phyloP scores from a whole-genome alignment of 2,797 vertebrate genomes.

The Erithacus rubecula region DNA sequence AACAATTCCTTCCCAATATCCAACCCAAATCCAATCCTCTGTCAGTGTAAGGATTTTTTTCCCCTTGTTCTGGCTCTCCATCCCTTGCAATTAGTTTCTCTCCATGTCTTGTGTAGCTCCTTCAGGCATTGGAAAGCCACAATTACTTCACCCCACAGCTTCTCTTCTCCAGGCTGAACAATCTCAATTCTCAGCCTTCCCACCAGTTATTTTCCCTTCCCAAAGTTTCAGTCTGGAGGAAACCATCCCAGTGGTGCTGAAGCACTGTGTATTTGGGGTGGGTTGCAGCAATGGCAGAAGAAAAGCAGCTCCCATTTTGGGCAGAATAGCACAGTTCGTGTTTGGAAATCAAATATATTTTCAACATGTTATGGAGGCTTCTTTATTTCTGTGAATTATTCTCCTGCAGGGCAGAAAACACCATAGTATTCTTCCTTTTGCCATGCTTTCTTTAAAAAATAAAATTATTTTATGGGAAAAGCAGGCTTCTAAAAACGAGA shows the following conservation, averaged over 20 bases:
- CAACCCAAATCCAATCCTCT: fast-evolving
- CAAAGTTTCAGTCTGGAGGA: neutral
- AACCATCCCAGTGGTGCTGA: neutral
- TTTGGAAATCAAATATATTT: neutral
- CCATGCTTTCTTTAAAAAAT: neutral
- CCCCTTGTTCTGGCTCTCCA: neutral
- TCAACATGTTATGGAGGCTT: neutral
- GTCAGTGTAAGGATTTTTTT: fast-evolving
- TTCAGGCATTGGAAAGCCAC: neutral
- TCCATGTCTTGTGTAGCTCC: neutral
- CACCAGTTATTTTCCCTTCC: neutral
- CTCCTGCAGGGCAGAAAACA: neutral
- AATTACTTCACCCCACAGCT: neutral
- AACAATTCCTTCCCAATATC: neutral
- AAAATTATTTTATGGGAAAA: neutral
- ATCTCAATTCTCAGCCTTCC: neutral
- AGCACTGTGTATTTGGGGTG: neutral
- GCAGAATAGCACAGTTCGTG: fast-evolving
- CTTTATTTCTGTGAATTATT: neutral
- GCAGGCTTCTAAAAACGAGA: neutral
- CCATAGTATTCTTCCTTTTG: neutral
- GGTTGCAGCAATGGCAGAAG: neutral
- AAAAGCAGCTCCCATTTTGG: neutral
- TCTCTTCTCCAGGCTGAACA: neutral
- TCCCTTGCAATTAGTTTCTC: neutral